Percentiles rank a stretch among this genome's conserved stretches.
phyloP scores from a whole-genome alignment of 2,888 invertebrate species.

The Adelphocoris suturalis region DNA sequence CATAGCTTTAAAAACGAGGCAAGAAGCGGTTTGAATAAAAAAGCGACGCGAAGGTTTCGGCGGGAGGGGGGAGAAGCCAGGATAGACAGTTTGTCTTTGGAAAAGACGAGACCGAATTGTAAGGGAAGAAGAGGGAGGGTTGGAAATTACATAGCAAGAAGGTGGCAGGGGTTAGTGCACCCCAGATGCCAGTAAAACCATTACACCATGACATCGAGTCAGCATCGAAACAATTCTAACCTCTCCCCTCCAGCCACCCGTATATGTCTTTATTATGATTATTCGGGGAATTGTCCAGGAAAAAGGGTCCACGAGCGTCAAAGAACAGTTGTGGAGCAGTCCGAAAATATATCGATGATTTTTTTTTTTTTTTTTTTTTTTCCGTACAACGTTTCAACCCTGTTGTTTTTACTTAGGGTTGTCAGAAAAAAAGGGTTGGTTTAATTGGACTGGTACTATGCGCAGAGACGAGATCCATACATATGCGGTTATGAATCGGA shows the following conservation, averaged over 20 bases:
- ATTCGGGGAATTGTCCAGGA: conserved; percentile 76
- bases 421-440: background rate
- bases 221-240: conserved; percentile 66
- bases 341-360: conserved; percentile 26
- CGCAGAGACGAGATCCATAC: conserved; percentile 46
- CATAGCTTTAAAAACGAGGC: conserved; percentile 58
- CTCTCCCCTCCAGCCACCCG: background rate
- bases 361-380: too few species aligned
- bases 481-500: conserved; percentile 54
- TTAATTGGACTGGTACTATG: conserved; percentile 46
- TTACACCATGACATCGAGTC: conserved; percentile 74
- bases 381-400: background rate
- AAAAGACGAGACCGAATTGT: conserved; percentile 37
- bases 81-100: conserved; percentile 67
- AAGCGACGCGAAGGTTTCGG: background rate
- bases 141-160: conserved; percentile 70
- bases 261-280: conserved; percentile 75
- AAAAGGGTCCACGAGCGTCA: background rate
- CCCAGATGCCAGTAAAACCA: conserved; percentile 75
- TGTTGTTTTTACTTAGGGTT: conserved; percentile 32
- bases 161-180: conserved; percentile 73
- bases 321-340: conserved; percentile 53
- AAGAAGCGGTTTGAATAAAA: conserved; percentile 66
- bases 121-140: conserved; percentile 46
- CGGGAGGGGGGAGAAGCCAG: background rate